A percentile compares a stretch with the other conserved stretches of the same genome.
Evolutionary conservation across 2,113 vertebrate species (phyloP).

Genomic region (Genyomyrus donnyi): DNA sequence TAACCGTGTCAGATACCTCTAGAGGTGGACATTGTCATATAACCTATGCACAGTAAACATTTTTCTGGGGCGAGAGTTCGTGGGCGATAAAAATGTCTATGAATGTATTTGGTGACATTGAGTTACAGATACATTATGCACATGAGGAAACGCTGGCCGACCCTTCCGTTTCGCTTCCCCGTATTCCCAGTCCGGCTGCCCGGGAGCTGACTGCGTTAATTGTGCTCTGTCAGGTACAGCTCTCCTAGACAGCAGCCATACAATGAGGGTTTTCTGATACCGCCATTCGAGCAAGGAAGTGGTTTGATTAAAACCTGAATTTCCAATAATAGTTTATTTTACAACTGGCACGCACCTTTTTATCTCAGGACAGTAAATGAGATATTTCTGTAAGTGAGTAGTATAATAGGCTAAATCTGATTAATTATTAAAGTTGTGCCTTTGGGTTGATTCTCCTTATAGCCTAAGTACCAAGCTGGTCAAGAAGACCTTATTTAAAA

Average conservation of each 20-base stretch:
- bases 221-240: background rate
- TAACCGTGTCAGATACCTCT: background rate
- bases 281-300: background rate
- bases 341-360: background rate
- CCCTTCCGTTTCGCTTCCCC: background rate
- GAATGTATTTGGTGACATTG: background rate
- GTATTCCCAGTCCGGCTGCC: background rate
- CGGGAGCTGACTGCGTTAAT: background rate
- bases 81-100: background rate
- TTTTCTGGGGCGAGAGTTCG: background rate
- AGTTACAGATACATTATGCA: background rate
- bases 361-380: background rate
- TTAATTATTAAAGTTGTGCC: background rate
- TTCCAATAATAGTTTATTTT: background rate
- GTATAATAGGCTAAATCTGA: background rate
- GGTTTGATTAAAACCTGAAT: background rate
- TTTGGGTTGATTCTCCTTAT: background rate
- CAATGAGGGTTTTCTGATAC: background rate
- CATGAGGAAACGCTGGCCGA: background rate
- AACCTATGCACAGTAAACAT: background rate
- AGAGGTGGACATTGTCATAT: background rate
- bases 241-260: background rate
- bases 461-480: background rate
- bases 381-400: background rate
- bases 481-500: background rate